phyloP scores from a whole-genome alignment of 2,888 invertebrate genomes.

The Cordylochernes scorpioides region DNA sequence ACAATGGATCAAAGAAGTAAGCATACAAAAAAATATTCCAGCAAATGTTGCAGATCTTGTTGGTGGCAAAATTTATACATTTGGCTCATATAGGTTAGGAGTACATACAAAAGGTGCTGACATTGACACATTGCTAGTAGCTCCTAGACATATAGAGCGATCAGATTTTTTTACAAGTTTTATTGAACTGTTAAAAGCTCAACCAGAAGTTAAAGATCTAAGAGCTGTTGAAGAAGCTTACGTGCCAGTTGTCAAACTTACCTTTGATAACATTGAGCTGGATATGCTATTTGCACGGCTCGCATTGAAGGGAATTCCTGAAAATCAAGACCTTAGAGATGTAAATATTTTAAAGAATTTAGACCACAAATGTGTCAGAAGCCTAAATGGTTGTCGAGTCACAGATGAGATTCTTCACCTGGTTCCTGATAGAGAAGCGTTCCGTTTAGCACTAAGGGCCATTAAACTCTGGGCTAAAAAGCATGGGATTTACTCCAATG shows the following conservation, averaged over 20 bases:
- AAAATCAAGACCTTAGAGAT: slow-evolving; percentile 51
- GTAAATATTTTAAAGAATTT: slow-evolving; percentile 73
- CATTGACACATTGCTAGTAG: slow-evolving; percentile 93
- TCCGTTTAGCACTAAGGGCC: slow-evolving; percentile 66
- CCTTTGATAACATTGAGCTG: slow-evolving; percentile 74
- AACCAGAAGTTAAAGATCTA: slow-evolving; percentile 55
- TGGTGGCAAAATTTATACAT: slow-evolving; percentile 97
- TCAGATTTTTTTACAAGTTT: slow-evolving; percentile 86
- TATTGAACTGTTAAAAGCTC: slow-evolving; percentile 58
- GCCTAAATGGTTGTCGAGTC: slow-evolving; percentile 81
- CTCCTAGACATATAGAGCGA: slow-evolving; percentile 77
- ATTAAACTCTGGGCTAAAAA: slow-evolving; percentile 96
- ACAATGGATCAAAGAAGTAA: slow-evolving; percentile 75
- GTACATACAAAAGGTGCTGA: slow-evolving; percentile 85
- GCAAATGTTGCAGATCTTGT: slow-evolving; percentile 55
- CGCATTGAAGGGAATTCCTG: slow-evolving; percentile 80
- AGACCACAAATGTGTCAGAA: slow-evolving; percentile 83
- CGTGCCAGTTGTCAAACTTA: slow-evolving; percentile 97
- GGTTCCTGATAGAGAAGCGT: slow-evolving; percentile 81
- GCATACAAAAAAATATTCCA: slow-evolving; percentile 61
- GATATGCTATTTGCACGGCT: slow-evolving; percentile 90
- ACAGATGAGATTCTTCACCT: slow-evolving; percentile 89
- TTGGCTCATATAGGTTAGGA: slow-evolving; percentile 70
- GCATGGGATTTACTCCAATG: slow-evolving; percentile 93
- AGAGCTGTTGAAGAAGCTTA: slow-evolving; percentile 88